phyloP scores from a whole-genome alignment of 1,140 invertebrate species.

The Drosophila parabipectinata region DNA sequence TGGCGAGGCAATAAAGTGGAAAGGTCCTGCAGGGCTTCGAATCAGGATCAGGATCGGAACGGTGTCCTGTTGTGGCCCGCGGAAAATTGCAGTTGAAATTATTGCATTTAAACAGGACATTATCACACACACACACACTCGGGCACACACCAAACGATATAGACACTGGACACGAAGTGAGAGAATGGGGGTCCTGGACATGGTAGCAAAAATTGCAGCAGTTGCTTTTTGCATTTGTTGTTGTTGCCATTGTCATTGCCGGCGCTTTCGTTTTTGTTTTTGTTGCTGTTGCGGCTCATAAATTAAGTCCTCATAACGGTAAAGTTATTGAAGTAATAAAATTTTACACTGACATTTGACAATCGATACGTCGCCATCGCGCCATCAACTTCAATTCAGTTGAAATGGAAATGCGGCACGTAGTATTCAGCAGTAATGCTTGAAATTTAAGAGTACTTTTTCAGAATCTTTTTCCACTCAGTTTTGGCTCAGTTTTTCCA shows the following conservation, averaged over 20 bases:
- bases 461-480: neutral
- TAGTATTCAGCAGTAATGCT: neutral
- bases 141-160: conserved; percentile 7
- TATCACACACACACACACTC: conserved; percentile 64
- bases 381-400: conserved; percentile 10
- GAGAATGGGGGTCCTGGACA: conserved; percentile 30
- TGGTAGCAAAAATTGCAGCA: conserved; percentile 71
- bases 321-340: conserved; percentile 82
- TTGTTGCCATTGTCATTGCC: conserved; percentile 42
- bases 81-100: conserved; percentile 80
- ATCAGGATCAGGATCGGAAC: conserved; percentile 20
- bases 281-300: conserved; percentile 68
- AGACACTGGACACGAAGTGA: conserved; percentile 26
- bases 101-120: conserved; percentile 82
- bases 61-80: conserved; percentile 30
- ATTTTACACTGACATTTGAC: conserved; percentile 79
- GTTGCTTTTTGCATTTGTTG: conserved; percentile 74
- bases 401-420: neutral
- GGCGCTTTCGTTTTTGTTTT: conserved; percentile 24
- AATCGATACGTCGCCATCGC: conserved; percentile 71
- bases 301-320: conserved; percentile 82
- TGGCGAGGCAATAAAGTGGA: conserved; percentile 19
- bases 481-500: conserved; percentile 10
- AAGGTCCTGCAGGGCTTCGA: conserved; percentile 21
- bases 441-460: neutral